These are phyloP conservation scores for Cynocephalus volans DNA, from an alignment of 2,113 vertebrate genomes.

Conservation along the genomic window DNA sequence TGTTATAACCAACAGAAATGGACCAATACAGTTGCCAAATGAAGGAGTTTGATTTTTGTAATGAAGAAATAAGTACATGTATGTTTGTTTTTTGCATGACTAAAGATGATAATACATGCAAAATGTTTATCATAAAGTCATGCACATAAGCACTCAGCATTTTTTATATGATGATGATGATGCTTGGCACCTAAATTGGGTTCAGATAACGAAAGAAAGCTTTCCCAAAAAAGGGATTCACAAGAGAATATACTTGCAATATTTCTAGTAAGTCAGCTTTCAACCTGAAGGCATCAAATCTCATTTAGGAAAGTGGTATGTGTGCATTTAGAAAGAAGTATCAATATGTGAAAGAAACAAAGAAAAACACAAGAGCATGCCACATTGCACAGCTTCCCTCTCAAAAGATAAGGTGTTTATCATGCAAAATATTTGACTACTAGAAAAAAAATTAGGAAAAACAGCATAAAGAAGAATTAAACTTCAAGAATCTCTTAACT, in stretches of 20 bases:
- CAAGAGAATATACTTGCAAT: not conserved
- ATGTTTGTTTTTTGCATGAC: not conserved
- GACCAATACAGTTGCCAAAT: not conserved
- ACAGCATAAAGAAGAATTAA: not conserved
- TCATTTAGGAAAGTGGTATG: not conserved
- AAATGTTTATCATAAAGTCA: not conserved
- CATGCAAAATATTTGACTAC: not conserved
- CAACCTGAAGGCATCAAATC: not conserved
- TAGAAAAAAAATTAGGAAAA: not conserved
- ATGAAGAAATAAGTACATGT: not conserved
- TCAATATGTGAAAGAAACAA: not conserved
- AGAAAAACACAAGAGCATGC: not conserved
- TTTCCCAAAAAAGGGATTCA: not conserved
- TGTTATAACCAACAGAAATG: too few relatives aligned
- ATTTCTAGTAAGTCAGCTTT: conserved; percentile 13
- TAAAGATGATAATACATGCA: not conserved
- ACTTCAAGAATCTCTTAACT: not conserved
- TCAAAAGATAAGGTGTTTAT: not conserved
- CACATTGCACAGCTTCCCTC: not conserved
- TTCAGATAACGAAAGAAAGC: not conserved
- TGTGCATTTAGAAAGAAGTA: not conserved
- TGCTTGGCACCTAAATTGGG: not conserved
- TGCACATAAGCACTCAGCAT: not conserved
- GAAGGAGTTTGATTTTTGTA: not conserved
- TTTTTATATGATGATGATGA: not conserved